Conservation (phyloP, 2,797 vertebrate genomes). For the Falco peregrinus region DNA sequence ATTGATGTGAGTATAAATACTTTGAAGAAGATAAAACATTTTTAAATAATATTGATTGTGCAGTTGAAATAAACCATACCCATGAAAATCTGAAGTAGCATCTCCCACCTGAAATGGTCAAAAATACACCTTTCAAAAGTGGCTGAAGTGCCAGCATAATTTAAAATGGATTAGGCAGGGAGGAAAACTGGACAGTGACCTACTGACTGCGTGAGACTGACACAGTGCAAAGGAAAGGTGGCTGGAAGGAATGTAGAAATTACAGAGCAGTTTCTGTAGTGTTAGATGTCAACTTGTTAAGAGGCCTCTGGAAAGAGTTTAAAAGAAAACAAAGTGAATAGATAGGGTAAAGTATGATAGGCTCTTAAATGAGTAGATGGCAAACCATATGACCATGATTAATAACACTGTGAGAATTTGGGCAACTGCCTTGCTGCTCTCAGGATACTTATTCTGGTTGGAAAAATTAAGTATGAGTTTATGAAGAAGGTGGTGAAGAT, state of each 20-base stretch:
- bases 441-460: background rate
- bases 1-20: constrained; percentile 9
- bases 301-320: background rate
- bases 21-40: background rate
- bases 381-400: background rate
- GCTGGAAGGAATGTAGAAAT: background rate
- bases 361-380: background rate
- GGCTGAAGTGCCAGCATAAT: background rate
- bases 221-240: background rate
- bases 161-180: background rate
- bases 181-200: background rate
- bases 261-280: background rate
- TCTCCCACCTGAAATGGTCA: background rate
- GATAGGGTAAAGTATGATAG: background rate
- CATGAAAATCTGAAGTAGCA: background rate
- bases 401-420: background rate
- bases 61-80: background rate
- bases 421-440: background rate
- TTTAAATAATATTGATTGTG: constrained; percentile 5
- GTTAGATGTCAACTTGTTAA: background rate
- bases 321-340: background rate
- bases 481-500: background rate
- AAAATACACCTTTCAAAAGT: background rate
- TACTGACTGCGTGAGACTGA: background rate
- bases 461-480: background rate